A percentile compares a stretch with the other conserved stretches of the same genome.
phyloP scores from a whole-genome alignment of 2,888 invertebrate species.

The Lobophora halterata region DNA sequence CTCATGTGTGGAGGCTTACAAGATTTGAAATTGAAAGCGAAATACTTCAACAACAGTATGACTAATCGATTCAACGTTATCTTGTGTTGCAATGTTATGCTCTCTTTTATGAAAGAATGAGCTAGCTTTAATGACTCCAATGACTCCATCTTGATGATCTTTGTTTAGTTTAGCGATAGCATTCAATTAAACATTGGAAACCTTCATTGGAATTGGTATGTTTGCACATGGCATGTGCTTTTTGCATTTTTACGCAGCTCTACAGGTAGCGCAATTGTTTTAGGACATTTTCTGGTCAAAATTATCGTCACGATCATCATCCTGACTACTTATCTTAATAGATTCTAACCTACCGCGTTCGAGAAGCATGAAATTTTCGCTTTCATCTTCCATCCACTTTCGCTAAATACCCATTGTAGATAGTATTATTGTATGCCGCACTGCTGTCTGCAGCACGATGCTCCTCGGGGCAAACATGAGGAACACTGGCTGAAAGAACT shows the following conservation, averaged over 20 bases:
- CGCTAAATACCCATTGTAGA: slow-evolving; percentile 43
- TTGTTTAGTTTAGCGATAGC: too few relatives aligned
- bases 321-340: slow-evolving; percentile 12
- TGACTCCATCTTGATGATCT: too few relatives aligned
- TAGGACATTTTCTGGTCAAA: slow-evolving; percentile 7
- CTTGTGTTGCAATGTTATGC: too few relatives aligned
- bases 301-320: neutral
- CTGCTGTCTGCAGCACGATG: slow-evolving; percentile 31
- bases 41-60: too few relatives aligned
- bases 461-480: slow-evolving; percentile 30
- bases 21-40: slow-evolving; percentile 8
- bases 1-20: slow-evolving; percentile 18
- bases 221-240: too few relatives aligned
- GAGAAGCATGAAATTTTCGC: slow-evolving; percentile 37
- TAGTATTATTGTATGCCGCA: slow-evolving; percentile 36
- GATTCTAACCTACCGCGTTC: slow-evolving; percentile 22
- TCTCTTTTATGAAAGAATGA: too few relatives aligned
- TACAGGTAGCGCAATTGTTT: too few relatives aligned
- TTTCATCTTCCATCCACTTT: slow-evolving; percentile 41
- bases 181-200: too few relatives aligned
- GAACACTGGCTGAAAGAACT: slow-evolving; percentile 11
- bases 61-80: too few relatives aligned
- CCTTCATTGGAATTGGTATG: too few relatives aligned
- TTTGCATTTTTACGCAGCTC: too few relatives aligned
- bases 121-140: too few relatives aligned